A percentile compares a stretch with the other conserved stretches of the same genome.
phyloP scores from a whole-genome alignment of 2,113 vertebrate genomes.

The Rhea americana region DNA sequence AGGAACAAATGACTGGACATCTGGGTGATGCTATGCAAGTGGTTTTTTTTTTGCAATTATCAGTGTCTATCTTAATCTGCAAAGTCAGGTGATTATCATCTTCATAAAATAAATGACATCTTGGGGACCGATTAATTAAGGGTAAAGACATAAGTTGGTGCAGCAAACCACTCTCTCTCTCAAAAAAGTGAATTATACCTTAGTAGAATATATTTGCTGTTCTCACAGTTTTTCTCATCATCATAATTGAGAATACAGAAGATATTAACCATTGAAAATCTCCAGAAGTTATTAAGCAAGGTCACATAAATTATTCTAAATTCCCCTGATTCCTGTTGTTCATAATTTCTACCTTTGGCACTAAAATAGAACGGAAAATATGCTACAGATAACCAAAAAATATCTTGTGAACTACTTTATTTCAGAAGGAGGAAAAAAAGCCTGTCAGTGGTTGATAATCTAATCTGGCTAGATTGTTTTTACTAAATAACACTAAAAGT shows the following conservation, averaged over 20 bases:
- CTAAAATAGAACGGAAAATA: background rate
- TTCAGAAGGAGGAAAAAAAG: background rate
- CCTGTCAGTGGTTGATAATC: background rate
- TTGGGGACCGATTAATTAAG: slow-evolving; percentile 28
- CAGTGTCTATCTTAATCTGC: background rate
- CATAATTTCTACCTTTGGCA: background rate
- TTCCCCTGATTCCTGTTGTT: background rate
- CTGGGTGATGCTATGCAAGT: background rate
- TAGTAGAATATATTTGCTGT: background rate
- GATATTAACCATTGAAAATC: background rate
- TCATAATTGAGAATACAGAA: slow-evolving; percentile 20
- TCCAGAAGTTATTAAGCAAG: background rate
- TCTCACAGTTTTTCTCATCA: background rate
- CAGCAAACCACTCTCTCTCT: background rate
- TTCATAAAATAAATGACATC: slow-evolving; percentile 1
- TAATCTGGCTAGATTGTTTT: background rate
- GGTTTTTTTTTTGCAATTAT: slow-evolving; percentile 6
- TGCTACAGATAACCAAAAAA: background rate
- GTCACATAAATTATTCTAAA: background rate
- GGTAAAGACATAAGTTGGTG: background rate
- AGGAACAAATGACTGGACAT: background rate
- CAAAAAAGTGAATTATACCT: background rate
- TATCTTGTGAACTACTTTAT: background rate
- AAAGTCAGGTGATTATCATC: slow-evolving; percentile 4
- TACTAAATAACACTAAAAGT: background rate